phyloP scores from a whole-genome alignment of 2,888 invertebrate species.

The Cantharis rustica region DNA sequence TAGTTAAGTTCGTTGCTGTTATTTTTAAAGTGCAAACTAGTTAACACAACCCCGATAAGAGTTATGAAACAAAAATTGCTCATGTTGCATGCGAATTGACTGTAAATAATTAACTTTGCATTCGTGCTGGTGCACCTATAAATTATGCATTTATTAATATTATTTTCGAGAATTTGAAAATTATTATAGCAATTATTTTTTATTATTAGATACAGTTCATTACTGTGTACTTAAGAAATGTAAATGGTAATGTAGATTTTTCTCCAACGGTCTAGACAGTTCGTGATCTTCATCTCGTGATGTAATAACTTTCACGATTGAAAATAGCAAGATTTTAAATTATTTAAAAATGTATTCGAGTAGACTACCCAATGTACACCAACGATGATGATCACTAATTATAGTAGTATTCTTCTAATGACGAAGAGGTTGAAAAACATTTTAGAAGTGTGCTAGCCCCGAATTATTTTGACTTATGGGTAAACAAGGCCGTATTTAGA shows the following conservation, averaged over 20 bases:
- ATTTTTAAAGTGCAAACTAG: neutral
- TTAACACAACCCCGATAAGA: neutral
- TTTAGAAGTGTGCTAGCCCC: too few species aligned
- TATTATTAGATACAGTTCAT: neutral
- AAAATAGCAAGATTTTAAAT: neutral
- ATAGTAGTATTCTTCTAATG: too few species aligned
- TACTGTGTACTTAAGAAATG: neutral
- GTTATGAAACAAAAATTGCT: conserved; percentile 6
- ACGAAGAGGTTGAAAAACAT: too few species aligned
- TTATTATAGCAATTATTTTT: neutral
- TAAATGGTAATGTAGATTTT: neutral
- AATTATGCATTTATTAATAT: neutral
- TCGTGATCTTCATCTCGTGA: neutral
- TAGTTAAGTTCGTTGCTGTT: neutral
- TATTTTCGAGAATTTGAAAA: neutral
- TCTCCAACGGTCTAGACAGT: neutral
- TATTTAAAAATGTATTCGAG: neutral
- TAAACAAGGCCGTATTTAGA: too few species aligned
- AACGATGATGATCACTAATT: neutral
- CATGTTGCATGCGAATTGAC: conserved; percentile 5
- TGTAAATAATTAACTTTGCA: conserved; percentile 1
- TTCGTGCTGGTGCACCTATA: neutral
- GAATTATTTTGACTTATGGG: too few species aligned
- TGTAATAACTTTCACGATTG: neutral
- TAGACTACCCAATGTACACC: neutral